Base-by-base conservation (phyloP, 2,797 vertebrate genomes). In the Knipowitschia caucasica region DNA sequence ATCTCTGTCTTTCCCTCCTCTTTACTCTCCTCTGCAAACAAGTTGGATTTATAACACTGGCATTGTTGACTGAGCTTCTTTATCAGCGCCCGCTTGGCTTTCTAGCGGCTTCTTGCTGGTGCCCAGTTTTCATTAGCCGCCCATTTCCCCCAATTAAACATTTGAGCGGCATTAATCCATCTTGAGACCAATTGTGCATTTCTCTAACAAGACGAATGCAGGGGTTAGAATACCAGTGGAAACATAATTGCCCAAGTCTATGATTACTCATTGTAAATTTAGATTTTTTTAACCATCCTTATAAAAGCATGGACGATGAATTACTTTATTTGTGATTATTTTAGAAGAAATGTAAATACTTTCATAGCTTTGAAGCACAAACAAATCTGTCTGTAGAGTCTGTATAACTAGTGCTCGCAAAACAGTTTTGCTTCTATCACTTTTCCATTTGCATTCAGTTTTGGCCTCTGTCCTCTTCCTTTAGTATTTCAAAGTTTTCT, bases 61-160 rank as follows among this genome's bases (percentile, higher is more conserved):
- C 49, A 27, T 33, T 18, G 26, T 53, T 50, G 52, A 74, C 52
- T 23, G 65, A 52, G 56, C 47, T 36, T 44, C 62, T 74, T 64
- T 65, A 59, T 56, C 54, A 64, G 53, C 39, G 24, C 62, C 29
- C 69, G 30, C 27, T 47, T 68, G 52, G 54, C 39, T 68, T 58
- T 67, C 55, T 63, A 50, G 77, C 59, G 59, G 42, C 70, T 73
- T 73, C 49, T 51, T 23, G 14, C 34, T 17, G 31, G 72, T 7
- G 47, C 43, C 44, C 10, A 25, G 23, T 62, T 71, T 67, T 59
- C 39, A 65, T 72, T 38, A 59, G 51, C 69, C 20, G 9, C 9
- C 31, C 9, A 56, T 53, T 56, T 58, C 29, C 10, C 36, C 2
- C 2, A 35, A 60, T 15, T 2, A 36, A 39, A 39, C 27, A 21